Conservation (phyloP, 2,888 invertebrate genomes). For the Bombyx huttoni region DNA sequence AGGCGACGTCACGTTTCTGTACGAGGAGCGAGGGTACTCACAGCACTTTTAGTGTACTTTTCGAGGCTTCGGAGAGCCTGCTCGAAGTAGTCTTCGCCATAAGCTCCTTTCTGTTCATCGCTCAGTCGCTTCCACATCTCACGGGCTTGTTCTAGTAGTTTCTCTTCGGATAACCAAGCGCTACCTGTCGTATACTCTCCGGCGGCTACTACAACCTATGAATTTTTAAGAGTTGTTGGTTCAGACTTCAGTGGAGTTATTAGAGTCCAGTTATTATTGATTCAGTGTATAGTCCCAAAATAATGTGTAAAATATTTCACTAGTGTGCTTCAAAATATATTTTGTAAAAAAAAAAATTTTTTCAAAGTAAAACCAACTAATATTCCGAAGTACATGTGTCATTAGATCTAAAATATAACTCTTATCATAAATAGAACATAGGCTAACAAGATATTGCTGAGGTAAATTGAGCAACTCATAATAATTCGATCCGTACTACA, state of each 20-base stretch:
- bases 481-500: no score
- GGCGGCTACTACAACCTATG: constrained; percentile 83
- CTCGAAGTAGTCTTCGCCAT: constrained; percentile 88
- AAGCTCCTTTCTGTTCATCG: constrained; percentile 82
- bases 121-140: constrained; percentile 88
- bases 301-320: no score
- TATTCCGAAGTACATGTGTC: background rate
- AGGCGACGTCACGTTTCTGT: constrained; percentile 23
- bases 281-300: no score
- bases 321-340: no score
- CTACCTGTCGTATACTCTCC: constrained; percentile 88
- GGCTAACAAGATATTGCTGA: no score
- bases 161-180: constrained; percentile 80
- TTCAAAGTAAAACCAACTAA: background rate
- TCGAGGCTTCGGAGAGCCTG: constrained; percentile 83
- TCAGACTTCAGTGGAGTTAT: no score
- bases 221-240: background rate
- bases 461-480: no score
- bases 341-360: background rate
- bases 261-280: no score
- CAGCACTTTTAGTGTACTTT: constrained; percentile 81
- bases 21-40: constrained; percentile 32
- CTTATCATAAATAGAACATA: no score
- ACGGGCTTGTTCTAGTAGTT: constrained; percentile 78
- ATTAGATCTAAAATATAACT: background rate